Evolutionary conservation across 2,113 vertebrate genomes (phyloP).

Genomic region (Proterorhinus semilunaris): DNA sequence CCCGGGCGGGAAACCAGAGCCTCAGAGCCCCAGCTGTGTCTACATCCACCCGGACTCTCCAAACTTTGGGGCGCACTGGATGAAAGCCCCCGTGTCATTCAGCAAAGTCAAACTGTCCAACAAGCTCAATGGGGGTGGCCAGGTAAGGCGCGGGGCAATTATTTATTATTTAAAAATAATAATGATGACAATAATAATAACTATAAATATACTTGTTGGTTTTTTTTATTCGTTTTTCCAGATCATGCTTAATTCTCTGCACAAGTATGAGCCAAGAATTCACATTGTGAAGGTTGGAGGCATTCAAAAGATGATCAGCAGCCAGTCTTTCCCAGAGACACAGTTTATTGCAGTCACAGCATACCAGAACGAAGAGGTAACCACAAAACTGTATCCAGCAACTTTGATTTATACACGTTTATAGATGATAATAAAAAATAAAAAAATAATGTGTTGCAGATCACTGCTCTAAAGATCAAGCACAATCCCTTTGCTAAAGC

Average conservation of each 20-base stretch:
- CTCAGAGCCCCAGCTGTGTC: slow-evolving; percentile 82
- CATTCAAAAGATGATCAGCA: slow-evolving; percentile 82
- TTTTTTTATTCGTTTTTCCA: slow-evolving; percentile 11
- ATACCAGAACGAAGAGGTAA: slow-evolving; percentile 82
- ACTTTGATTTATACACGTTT: too few relatives aligned
- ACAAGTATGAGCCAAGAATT: slow-evolving; percentile 82
- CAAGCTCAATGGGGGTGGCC: slow-evolving; percentile 81
- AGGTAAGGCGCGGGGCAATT: slow-evolving; percentile 60
- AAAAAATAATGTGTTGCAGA: slow-evolving; percentile 49
- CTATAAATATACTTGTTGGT: not conserved
- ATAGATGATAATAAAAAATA: too few relatives aligned
- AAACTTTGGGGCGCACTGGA: slow-evolving; percentile 83
- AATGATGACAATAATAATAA: not conserved
- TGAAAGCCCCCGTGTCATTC: slow-evolving; percentile 82
- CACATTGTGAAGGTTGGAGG: slow-evolving; percentile 83
- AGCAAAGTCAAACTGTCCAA: slow-evolving; percentile 85
- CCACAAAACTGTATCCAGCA: too few relatives aligned
- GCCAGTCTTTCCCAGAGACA: slow-evolving; percentile 80
- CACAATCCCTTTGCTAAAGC: slow-evolving; percentile 84
- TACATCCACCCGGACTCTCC: slow-evolving; percentile 85
- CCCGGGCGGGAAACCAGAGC: slow-evolving; percentile 80
- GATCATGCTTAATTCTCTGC: slow-evolving; percentile 84
- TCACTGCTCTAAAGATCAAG: slow-evolving; percentile 81
- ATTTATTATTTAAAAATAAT: not conserved
- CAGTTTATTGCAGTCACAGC: slow-evolving; percentile 83